Conservation (phyloP, 2,113 vertebrate species). For the Nymphicus hollandicus region DNA sequence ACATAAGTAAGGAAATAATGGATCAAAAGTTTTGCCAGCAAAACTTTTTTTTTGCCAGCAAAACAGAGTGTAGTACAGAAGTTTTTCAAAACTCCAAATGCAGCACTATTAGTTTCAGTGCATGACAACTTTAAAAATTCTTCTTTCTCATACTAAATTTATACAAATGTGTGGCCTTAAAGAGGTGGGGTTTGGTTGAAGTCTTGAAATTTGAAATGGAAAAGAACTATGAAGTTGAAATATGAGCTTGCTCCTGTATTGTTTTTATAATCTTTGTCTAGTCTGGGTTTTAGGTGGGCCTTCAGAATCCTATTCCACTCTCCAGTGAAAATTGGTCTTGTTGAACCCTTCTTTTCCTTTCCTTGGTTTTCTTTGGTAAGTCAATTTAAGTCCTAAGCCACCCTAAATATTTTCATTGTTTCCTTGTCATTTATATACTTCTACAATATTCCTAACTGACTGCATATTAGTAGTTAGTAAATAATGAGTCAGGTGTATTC, state of each 20-base stretch:
- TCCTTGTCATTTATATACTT: not conserved
- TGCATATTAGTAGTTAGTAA: not conserved
- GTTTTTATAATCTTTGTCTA: constrained; percentile 46
- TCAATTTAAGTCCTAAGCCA: not conserved
- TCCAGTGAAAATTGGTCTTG: constrained; percentile 19
- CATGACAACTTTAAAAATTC: not conserved
- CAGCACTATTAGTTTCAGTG: not conserved
- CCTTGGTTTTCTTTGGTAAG: constrained; percentile 13
- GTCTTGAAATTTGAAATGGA: not conserved
- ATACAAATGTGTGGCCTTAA: not conserved
- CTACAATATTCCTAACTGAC: not conserved
- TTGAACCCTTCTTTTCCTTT: not conserved
- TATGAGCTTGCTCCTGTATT: not conserved
- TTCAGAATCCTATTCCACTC: constrained; percentile 6
- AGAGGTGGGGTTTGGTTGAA: constrained; percentile 4
- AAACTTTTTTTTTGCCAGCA: no score
- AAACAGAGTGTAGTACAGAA: not conserved
- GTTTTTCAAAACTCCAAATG: not conserved
- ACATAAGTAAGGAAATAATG: not conserved
- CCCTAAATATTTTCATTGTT: constrained; percentile 4
- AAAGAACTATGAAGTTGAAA: constrained; percentile 3
- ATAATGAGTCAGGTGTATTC: not conserved
- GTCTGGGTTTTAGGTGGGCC: constrained; percentile 22
- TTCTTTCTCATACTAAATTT: not conserved
- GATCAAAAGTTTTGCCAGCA: not conserved